Evolutionary conservation across 2,797 vertebrate genomes (phyloP).

Genomic region (Caiman crocodilus): DNA sequence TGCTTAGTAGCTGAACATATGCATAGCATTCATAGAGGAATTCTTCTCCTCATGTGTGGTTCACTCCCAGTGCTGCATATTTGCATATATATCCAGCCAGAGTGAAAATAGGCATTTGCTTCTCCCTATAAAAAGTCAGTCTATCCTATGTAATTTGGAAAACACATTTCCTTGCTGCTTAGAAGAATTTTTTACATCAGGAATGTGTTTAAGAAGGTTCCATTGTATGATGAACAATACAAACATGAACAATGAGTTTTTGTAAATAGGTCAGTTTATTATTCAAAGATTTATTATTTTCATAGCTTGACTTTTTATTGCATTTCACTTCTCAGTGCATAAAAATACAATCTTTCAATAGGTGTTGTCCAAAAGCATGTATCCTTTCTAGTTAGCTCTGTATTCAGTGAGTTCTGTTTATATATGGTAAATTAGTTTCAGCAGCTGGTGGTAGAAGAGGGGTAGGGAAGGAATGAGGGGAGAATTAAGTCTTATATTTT

Average conservation of each 20-base stretch:
- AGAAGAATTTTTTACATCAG: background rate
- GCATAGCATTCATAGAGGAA: background rate
- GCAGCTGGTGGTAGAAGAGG: background rate
- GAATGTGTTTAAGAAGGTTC: background rate
- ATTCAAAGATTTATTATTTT: background rate
- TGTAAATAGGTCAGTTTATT: background rate
- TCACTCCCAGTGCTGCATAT: background rate
- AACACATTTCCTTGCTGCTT: background rate
- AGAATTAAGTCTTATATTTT: background rate
- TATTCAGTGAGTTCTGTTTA: background rate
- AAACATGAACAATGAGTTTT: background rate
- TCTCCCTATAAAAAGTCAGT: background rate
- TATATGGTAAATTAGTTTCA: conserved; percentile 11
- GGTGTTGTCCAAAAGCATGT: background rate
- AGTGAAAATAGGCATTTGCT: background rate
- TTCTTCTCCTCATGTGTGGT: background rate
- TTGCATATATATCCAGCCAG: background rate
- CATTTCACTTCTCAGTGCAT: background rate
- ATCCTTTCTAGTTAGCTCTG: background rate
- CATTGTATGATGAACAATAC: conserved; percentile 5
- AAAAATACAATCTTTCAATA: background rate
- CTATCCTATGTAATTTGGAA: background rate
- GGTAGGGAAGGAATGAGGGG: background rate
- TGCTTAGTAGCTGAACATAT: background rate
- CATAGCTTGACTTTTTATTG: background rate